These are phyloP conservation scores for Meiosimyza decipiens DNA, from an alignment of 2,888 invertebrate species.

Conservation along the genomic window DNA sequence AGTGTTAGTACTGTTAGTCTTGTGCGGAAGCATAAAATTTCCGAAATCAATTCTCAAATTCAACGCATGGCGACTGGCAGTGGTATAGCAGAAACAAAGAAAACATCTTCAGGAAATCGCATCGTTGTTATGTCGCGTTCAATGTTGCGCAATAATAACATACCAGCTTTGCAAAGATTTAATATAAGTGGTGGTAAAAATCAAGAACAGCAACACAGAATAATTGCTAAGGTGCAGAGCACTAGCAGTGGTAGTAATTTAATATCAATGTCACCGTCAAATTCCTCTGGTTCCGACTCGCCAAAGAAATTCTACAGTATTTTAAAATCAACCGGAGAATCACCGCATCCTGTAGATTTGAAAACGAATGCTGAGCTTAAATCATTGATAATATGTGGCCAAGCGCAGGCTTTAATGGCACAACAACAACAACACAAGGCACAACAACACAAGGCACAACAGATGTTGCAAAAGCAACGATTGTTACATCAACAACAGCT, in stretches of 20 bases:
- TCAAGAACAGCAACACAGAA: constrained; percentile 46
- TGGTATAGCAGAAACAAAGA: constrained; percentile 51
- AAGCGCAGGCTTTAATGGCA: constrained; percentile 37
- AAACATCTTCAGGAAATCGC: constrained; percentile 47
- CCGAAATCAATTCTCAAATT: constrained; percentile 59
- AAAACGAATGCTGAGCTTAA: constrained; percentile 40
- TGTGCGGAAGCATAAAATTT: constrained; percentile 55
- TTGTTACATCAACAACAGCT: constrained; percentile 30
- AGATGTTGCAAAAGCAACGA: constrained; percentile 30
- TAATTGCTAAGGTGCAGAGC: constrained; percentile 17
- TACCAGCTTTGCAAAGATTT: constrained; percentile 25
- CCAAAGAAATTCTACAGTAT: constrained; percentile 50
- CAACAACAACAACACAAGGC: constrained; percentile 45
- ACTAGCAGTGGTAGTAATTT: constrained; percentile 3
- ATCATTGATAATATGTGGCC: constrained; percentile 40
- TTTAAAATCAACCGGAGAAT: constrained; percentile 40
- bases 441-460: constrained; percentile 41
- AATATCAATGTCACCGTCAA: background rate
- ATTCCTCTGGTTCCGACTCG: background rate
- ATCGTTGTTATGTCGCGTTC: constrained; percentile 55
- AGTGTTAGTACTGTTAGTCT: constrained; percentile 16
- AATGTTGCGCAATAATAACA: constrained; percentile 38
- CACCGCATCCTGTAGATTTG: constrained; percentile 20
- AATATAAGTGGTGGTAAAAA: constrained; percentile 34
- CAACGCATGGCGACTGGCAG: constrained; percentile 46